Evolutionary conservation across 2,113 vertebrate genomes (phyloP), one percentile per base, ranked within the genome.

Genomic region (Aegypius monachus): DNA sequence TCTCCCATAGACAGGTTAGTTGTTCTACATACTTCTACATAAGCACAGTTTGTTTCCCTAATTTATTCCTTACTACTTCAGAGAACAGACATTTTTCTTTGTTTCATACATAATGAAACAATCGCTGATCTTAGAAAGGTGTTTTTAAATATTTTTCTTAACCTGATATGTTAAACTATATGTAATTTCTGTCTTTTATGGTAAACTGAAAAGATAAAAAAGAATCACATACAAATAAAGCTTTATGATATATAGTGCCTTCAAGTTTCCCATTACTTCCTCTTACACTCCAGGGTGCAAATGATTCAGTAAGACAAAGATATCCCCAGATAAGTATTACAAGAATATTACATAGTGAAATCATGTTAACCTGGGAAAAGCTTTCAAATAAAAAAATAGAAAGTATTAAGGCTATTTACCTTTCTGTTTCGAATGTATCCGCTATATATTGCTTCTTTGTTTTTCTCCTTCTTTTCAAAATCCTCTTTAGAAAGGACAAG

Each of bases 401-500:
- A 58, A 70, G 9, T 12, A 45, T 27, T 36, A 43, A 31, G 20
- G 21, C 16, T 36, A 82, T 8, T 91, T 98, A 99, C 99, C 99
- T 99, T 99, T 91, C 99, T 98, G 96, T 99, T 99, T 88, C 52
- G 97, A 94, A 99, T 99, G 90, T 92, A 98, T 16, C 98, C 98
- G 2, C 96, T 98, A 88, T 99, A 99, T 96, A 99, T 98, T 20
- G 98, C 97, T 79, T 99, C 98, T 90, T 98, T 99, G 77, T 99
- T 99, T 94, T 96, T 98, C 92, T 99, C 99, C 92, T 99, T 99
- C 90, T 97, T 98, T 97, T 99, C 98, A 98, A 99, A 99, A 78
- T 99, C 99, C 53, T 99, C 98, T 97, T 99, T 99, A 71, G 99
- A 99, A 93, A 99, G 97, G 27, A 99, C 47, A 96, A 99, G 98